A percentile compares a stretch with the other conserved stretches of the same genome.
These are phyloP conservation scores for Drosophila ananassae DNA, from an alignment of 1,140 invertebrate genomes.

Conservation along the genomic window DNA sequence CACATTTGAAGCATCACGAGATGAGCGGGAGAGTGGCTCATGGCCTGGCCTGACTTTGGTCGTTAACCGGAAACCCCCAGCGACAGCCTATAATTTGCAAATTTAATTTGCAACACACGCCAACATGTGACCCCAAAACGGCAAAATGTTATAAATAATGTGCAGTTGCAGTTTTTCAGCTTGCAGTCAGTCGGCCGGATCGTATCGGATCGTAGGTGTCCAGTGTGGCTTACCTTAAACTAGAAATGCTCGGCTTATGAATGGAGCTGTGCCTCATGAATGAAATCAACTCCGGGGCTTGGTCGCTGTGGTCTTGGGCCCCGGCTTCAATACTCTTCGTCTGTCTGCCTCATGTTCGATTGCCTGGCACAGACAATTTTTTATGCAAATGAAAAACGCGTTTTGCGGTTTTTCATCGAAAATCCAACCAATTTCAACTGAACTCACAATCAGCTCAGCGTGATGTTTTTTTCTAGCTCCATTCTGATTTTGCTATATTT, in stretches of 20 bases:
- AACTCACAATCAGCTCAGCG: constrained; percentile 27
- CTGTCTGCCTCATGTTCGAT: constrained; percentile 52
- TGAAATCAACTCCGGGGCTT: constrained; percentile 65
- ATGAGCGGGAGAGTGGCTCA: constrained; percentile 22
- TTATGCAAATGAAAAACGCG: constrained; percentile 64
- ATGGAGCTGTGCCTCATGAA: constrained; percentile 68
- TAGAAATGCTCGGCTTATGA: constrained; percentile 74
- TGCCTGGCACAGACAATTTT: constrained; percentile 55
- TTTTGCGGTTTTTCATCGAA: constrained; percentile 66
- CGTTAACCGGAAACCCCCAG: constrained; percentile 73
- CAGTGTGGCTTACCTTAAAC: constrained; percentile 80
- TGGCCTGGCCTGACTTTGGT: constrained; percentile 12
- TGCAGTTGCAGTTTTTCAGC: constrained; percentile 63
- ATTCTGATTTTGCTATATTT: constrained; percentile 46
- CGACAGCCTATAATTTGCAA: constrained; percentile 81
- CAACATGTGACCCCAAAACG: constrained; percentile 79
- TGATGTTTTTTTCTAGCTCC: constrained; percentile 10
- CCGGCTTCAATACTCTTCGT: constrained; percentile 1
- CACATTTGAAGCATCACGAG: constrained; percentile 59
- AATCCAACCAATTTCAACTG: constrained; percentile 62
- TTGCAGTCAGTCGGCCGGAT: constrained; percentile 8
- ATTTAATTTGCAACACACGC: constrained; percentile 81
- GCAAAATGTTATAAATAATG: constrained; percentile 79
- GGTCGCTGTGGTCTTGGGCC: constrained; percentile 41
- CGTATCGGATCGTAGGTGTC: constrained; percentile 62